Conservation (phyloP, 2,113 vertebrate genomes). For the Pollimyrus isidori region DNA sequence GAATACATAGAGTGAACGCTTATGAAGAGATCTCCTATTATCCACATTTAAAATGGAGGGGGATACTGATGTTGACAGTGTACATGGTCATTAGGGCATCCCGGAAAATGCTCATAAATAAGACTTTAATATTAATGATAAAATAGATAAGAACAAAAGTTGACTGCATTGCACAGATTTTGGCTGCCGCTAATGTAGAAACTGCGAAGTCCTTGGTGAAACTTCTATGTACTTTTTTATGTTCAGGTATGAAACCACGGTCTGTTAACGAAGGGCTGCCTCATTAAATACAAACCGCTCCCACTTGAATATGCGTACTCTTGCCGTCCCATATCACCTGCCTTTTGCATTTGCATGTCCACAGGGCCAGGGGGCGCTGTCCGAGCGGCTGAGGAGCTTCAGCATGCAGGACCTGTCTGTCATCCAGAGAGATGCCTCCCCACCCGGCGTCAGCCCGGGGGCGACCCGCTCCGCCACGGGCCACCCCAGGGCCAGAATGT, state of each 20-base stretch:
- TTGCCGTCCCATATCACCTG: no score
- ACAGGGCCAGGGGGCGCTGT: slow-evolving; percentile 90
- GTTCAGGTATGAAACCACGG: slow-evolving; percentile 12
- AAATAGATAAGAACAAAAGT: neutral
- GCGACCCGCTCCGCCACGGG: slow-evolving; percentile 59
- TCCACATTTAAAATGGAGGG: neutral
- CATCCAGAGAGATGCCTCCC: slow-evolving; percentile 68
- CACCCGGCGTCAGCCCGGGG: slow-evolving; percentile 42
- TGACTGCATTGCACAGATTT: neutral
- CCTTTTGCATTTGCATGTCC: slow-evolving; percentile 18
- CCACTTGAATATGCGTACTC: neutral
- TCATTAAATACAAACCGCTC: neutral
- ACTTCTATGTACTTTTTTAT: neutral
- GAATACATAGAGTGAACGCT: neutral
- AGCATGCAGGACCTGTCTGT: slow-evolving; percentile 96
- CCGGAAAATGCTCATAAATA: neutral
- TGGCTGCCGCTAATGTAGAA: neutral
- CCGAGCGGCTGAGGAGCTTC: slow-evolving; percentile 91
- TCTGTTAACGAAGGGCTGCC: neutral
- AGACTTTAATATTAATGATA: neutral
- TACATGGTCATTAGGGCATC: neutral
- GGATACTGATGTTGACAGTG: neutral
- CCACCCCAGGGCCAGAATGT: slow-evolving; percentile 72
- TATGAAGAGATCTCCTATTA: neutral
- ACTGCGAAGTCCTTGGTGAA: neutral